phyloP scores from a whole-genome alignment of 2,113 vertebrate species.

The Leptobrachium leishanense region DNA sequence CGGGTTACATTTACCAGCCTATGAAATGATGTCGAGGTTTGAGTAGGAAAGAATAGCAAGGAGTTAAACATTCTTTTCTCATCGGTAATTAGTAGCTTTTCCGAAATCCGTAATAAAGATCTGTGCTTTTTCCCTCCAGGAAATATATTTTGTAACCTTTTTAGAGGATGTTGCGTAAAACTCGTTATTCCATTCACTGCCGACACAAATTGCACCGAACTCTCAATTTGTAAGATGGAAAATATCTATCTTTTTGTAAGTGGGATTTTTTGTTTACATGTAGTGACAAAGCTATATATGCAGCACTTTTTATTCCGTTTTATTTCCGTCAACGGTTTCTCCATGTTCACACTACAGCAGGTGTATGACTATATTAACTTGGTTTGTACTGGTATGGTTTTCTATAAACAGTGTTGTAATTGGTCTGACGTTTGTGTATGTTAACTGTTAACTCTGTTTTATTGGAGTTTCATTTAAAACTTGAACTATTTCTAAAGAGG shows the following conservation, averaged over 20 bases:
- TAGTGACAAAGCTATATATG: not conserved
- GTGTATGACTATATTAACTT: constrained; percentile 3
- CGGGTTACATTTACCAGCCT: too few relatives aligned
- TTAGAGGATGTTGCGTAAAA: too few relatives aligned
- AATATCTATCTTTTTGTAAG: too few relatives aligned
- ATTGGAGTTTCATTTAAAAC: not conserved
- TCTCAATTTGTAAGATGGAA: not conserved
- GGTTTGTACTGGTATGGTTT: constrained; percentile 15
- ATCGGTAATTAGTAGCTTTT: too few relatives aligned
- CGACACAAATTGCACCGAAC: not conserved
- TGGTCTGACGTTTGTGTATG: constrained; percentile 10
- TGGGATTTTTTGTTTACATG: not conserved
- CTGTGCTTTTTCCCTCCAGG: too few relatives aligned
- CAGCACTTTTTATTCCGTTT: constrained; percentile 7
- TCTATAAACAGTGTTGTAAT: constrained; percentile 12
- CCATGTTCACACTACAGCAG: not conserved
- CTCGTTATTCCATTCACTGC: not conserved
- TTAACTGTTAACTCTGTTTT: not conserved
- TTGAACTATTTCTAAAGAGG: constrained; percentile 19
- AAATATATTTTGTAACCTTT: too few relatives aligned
- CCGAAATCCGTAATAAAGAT: too few relatives aligned
- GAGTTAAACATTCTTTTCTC: too few relatives aligned
- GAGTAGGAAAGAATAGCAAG: too few relatives aligned
- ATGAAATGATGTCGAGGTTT: too few relatives aligned
- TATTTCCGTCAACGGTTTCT: not conserved